Base-by-base conservation (phyloP, 2,797 vertebrate genomes). In the Staurois parvus region DNA sequence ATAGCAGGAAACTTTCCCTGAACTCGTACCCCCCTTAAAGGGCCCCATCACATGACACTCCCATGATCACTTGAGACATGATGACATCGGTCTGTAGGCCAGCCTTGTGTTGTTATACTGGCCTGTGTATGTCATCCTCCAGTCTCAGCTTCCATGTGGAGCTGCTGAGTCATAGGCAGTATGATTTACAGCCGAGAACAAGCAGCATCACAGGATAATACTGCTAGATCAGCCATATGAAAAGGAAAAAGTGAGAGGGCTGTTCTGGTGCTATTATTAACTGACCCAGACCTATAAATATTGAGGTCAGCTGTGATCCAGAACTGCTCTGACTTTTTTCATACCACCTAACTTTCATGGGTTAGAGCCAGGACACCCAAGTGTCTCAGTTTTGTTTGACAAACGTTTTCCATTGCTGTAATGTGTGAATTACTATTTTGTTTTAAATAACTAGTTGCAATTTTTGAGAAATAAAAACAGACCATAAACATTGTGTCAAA, bases 21-120 rank as follows among this genome's bases (percentile, higher is more conserved):
- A 2, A 4, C 32, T 28, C 45, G 37, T 37, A 62, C 45, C 72
- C 76, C 84, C 87, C 34, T 70, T 0, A 12, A 40, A 12, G 77
- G 83, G 83, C 83, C 74, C 73, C 66, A 26, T 81, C 48, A 45
- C 10, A 42, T 85, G 87, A 78, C 74, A 21, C 5, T 69, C 69
- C n/a, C 59, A 76, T 87, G 86, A 87, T 79, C 34, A 19, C 37
- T 21, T 56, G 32, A 52, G 28, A 32, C 52, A 19, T 2, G 11
- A 21, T 17, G 5, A 19, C 4, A 17, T 45, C n/a, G 19, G 21
- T 21, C 68, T 7, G 7, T 1, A 26, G 76, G 56, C 26, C 52
- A 29, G 67, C 64, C 72, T 77, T 59, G 68, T 83, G 28, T 34
- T 26, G 0, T 59, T 26, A 66, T 40, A 21, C 6, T 7, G 21